Percentiles rank a stretch among this genome's conserved stretches.
These are phyloP conservation scores for Cyanocitta stelleri DNA, from an alignment of 2,113 vertebrate genomes.

Conservation along the genomic window DNA sequence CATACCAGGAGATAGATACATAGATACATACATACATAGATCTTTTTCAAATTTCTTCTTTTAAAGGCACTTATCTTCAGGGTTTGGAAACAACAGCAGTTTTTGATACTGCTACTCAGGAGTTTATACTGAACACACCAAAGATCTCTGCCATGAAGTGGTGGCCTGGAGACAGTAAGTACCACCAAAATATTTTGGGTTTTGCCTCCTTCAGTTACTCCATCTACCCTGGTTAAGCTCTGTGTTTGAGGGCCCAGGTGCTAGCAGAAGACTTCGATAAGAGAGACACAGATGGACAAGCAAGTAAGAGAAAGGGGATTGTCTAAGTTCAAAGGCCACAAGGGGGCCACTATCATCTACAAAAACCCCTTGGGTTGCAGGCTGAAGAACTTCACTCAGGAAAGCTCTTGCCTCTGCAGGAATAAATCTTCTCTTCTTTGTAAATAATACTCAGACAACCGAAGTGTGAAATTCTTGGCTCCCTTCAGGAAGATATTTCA, in stretches of 20 bases:
- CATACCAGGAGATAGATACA: not conserved
- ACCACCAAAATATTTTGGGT: not conserved
- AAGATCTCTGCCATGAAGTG: conserved; percentile 77
- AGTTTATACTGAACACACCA: conserved; percentile 78
- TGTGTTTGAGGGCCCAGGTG: not conserved
- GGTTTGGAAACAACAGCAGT: conserved; percentile 79
- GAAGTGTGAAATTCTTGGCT: not conserved
- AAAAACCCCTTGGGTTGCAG: not conserved
- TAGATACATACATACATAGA: not conserved
- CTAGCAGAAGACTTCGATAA: not conserved
- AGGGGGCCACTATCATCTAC: not conserved
- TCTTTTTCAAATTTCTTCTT: not conserved
- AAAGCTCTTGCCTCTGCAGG: not conserved
- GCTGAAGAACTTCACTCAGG: not conserved
- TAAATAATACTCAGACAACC: not conserved
- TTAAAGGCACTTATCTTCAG: conserved; percentile 74
- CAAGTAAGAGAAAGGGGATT: not conserved
- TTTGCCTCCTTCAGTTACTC: not conserved
- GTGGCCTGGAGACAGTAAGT: conserved; percentile 83
- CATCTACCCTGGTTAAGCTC: not conserved
- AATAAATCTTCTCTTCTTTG: not conserved
- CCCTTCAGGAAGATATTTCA: not conserved
- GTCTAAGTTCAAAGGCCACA: not conserved
- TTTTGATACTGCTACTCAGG: conserved; percentile 71
- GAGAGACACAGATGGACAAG: not conserved